Percentiles rank a stretch among this genome's conserved stretches.
phyloP scores from a whole-genome alignment of 2,113 vertebrate species.

The Smithornis capensis region DNA sequence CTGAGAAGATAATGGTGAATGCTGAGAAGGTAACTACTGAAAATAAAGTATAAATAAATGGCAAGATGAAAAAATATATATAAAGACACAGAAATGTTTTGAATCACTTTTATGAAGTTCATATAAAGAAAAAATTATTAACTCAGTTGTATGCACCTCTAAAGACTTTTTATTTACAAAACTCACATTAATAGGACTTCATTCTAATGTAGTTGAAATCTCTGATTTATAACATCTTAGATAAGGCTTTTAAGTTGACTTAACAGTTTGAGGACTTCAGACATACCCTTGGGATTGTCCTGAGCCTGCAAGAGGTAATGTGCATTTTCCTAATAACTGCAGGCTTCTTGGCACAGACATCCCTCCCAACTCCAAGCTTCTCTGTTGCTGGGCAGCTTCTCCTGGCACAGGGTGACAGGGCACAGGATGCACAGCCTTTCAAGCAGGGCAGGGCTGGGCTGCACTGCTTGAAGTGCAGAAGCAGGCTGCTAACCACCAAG shows the following conservation, averaged over 20 bases:
- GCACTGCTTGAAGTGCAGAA: not conserved
- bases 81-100: not conserved
- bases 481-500: not conserved
- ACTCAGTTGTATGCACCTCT: not conserved
- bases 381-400: not conserved
- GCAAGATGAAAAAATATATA: not conserved
- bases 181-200: not conserved
- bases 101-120: not conserved
- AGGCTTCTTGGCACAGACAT: not conserved
- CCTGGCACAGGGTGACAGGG: not conserved
- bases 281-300: not conserved
- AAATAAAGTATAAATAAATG: not conserved
- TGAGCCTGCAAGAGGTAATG: not conserved
- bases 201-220: not conserved
- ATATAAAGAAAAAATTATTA: not conserved
- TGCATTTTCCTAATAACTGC: fast-evolving
- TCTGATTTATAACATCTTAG: not conserved
- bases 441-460: not conserved
- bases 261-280: not conserved
- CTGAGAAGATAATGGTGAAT: not conserved
- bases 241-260: not conserved
- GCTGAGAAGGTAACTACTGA: not conserved
- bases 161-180: not conserved
- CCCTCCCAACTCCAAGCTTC: not conserved
- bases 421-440: not conserved